These are phyloP conservation scores for Thyatira batis DNA, from an alignment of 2,888 invertebrate genomes.

Conservation along the genomic window DNA sequence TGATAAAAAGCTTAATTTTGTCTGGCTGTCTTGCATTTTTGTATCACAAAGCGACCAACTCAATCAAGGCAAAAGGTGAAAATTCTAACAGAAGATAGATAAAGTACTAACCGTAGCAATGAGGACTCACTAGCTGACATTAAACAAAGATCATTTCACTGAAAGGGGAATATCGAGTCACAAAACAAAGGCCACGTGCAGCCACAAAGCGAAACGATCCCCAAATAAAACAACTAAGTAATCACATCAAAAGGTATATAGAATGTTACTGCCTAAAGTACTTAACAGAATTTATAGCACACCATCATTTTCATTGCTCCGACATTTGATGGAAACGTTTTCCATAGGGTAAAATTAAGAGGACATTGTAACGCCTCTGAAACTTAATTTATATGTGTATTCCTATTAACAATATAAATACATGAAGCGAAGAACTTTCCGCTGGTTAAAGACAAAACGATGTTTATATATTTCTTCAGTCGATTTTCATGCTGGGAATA, in stretches of 20 bases:
- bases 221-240: neutral
- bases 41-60: neutral
- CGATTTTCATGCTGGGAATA: too few species aligned
- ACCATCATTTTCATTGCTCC: constrained; percentile 3
- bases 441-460: too few species aligned
- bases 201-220: neutral
- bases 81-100: neutral
- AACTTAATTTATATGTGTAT: too few species aligned
- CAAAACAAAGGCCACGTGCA: neutral
- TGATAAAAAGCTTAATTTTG: neutral
- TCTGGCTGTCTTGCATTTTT: neutral
- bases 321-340: neutral
- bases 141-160: neutral
- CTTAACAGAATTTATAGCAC: neutral
- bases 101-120: neutral
- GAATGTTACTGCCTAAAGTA: neutral
- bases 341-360: too few species aligned
- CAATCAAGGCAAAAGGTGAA: neutral
- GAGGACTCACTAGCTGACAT: neutral
- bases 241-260: neutral
- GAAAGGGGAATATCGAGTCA: neutral
- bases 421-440: too few species aligned
- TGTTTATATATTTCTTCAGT: too few species aligned
- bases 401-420: too few species aligned
- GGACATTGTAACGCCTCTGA: too few species aligned